Conservation (phyloP, 1,140 invertebrate genomes). For the Heliconius eleuchia region DNA sequence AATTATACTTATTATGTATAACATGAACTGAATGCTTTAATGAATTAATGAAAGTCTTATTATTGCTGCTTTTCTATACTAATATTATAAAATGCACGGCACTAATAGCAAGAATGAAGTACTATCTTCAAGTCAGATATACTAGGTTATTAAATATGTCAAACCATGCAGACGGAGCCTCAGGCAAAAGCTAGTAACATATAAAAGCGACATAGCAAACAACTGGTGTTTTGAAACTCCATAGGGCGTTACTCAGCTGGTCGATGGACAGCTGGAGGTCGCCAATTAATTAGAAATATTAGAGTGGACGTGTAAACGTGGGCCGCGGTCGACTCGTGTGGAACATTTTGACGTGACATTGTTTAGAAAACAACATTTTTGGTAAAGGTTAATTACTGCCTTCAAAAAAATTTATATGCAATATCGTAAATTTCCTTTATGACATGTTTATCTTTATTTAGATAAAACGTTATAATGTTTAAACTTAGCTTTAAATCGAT, state of each 20-base stretch:
- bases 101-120: too few relatives aligned
- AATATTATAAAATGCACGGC: too few relatives aligned
- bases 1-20: neutral
- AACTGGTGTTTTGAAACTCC: slow-evolving; percentile 31
- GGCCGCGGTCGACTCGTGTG: slow-evolving; percentile 15
- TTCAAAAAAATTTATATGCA: neutral
- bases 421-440: neutral
- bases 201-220: neutral
- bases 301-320: slow-evolving; percentile 25
- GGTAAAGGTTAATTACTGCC: neutral
- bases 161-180: too few relatives aligned
- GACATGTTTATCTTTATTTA: neutral
- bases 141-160: too few relatives aligned
- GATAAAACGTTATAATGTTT: neutral
- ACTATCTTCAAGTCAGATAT: too few relatives aligned
- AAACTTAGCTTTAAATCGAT: neutral
- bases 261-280: slow-evolving; percentile 30
- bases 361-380: neutral
- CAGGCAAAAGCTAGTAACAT: neutral
- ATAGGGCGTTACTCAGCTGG: slow-evolving; percentile 31
- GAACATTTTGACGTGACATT: slow-evolving; percentile 18
- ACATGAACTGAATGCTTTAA: neutral
- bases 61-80: too few relatives aligned
- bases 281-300: slow-evolving; percentile 41
- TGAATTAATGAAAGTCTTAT: neutral